A percentile compares a stretch with the other conserved stretches of the same genome.
phyloP scores from a whole-genome alignment of 2,797 vertebrate species.

The Taenioides sp. region DNA sequence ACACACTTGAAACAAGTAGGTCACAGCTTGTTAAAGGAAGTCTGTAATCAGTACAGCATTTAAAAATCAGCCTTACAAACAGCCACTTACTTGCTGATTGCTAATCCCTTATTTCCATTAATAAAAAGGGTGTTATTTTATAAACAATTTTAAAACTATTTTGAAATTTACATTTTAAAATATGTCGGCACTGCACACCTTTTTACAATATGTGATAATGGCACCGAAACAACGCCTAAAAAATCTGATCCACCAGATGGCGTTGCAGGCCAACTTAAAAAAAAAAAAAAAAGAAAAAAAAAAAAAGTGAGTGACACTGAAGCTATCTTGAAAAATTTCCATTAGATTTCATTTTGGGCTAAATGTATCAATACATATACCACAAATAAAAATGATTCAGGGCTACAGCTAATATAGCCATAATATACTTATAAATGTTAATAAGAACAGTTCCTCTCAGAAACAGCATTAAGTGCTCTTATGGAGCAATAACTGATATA shows the following conservation, averaged over 20 bases:
- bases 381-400: neutral
- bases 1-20: neutral
- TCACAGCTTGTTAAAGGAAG: neutral
- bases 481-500: conserved; percentile 14
- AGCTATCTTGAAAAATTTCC: neutral
- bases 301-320: neutral
- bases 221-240: neutral
- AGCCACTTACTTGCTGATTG: conserved; percentile 42
- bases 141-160: too few relatives aligned
- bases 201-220: neutral
- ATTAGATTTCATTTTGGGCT: neutral
- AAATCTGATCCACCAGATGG: conserved; percentile 66
- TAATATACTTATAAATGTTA: neutral
- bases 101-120: conserved; percentile 12
- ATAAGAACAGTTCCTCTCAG: conserved; percentile 18
- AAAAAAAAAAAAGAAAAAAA: neutral
- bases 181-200: neutral
- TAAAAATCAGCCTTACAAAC: neutral
- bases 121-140: neutral
- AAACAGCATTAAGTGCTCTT: conserved; percentile 40
- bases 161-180: neutral
- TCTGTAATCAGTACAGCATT: conserved; percentile 9
- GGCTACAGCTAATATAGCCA: neutral
- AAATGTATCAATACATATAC: neutral
- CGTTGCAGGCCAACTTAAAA: conserved; percentile 42